A percentile compares a stretch with the other conserved stretches of the same genome.
Evolutionary conservation across 1,140 invertebrate genomes (phyloP).

Genomic region (Euwallacea fornicatus): DNA sequence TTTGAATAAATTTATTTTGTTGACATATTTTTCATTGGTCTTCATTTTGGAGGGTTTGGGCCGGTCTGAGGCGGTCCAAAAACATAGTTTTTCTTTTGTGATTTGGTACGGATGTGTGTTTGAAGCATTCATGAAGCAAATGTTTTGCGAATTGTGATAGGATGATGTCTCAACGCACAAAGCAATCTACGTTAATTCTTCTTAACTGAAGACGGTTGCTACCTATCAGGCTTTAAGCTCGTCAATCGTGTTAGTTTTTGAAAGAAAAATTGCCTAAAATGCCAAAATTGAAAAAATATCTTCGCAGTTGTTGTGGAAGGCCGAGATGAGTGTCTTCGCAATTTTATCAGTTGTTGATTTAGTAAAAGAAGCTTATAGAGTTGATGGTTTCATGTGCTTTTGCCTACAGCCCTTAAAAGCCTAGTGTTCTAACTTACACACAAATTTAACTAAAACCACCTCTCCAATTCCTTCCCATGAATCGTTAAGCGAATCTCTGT

Average conservation of each 20-base stretch:
- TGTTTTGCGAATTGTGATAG: not conserved
- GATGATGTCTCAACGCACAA: not conserved
- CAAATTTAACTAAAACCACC: not conserved
- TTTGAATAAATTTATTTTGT: slow-evolving; percentile 46
- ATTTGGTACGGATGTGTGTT: not conserved
- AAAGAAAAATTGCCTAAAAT: too few relatives aligned
- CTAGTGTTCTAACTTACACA: not conserved
- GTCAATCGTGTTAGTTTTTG: too few relatives aligned
- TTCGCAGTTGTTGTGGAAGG: too few relatives aligned
- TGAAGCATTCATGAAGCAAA: not conserved
- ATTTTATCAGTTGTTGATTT: not conserved
- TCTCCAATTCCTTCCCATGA: not conserved
- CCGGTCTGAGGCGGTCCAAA: too few relatives aligned
- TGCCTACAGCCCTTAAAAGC: not conserved
- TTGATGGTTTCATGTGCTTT: not conserved
- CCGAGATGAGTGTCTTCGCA: too few relatives aligned
- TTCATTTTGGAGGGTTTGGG: slow-evolving; percentile 7
- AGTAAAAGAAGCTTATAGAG: not conserved
- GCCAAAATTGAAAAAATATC: too few relatives aligned
- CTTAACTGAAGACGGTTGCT: not conserved
- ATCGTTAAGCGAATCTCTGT: not conserved
- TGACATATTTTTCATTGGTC: slow-evolving; percentile 33
- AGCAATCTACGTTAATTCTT: not conserved
- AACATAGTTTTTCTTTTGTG: too few relatives aligned
- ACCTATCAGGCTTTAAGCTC: too few relatives aligned